Evolutionary conservation across 2,113 vertebrate genomes (phyloP), one percentile per base, ranked within the genome.

Genomic region (Proterorhinus semilunaris): DNA sequence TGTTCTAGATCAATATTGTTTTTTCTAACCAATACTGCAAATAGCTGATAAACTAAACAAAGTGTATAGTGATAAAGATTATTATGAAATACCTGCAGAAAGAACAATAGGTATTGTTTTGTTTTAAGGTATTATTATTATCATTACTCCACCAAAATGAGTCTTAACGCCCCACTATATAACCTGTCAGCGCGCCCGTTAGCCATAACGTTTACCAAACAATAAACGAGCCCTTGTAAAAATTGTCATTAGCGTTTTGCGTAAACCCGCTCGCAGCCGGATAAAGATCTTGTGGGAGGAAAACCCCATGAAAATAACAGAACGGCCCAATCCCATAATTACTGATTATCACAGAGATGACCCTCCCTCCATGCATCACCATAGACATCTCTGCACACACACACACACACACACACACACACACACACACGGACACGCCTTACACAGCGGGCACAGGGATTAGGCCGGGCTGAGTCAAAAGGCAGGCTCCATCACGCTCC

Each of bases 401-500:
- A 12, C 0, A 12, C 48, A 50, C 15, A 50, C 12, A 58, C 66
- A 69, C 36, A 68, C 68, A 61, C 68, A 43, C 66, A 16, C 63
- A 75, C 78, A 63, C 80, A 68, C 65, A 52, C 59, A 11, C 59
- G 27, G 78, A 69, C 88, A 86, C 84, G 81, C 83, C 87, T 82
- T 48, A 13, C 3, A 76, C 77, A 79, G 72, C 79, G 68, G 86
- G 64, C 43, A 15, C 1, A 7, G 59, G 77, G 80, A 87, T 90
- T 87, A 87, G 45, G 58, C 65, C 5, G 12, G 6, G 74, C 65
- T 92, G 86, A 91, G 89, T 93, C 91, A 92, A 65, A 36, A 76
- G 84, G 69, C 92, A 83, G 86, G 92, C 87, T 80, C 81, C 62
- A 72, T 92, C 92, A 89, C 79, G 91, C 80, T 85, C 53, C 54